phyloP scores from a whole-genome alignment of 2,113 vertebrate genomes.

The Eurypyga helias region DNA sequence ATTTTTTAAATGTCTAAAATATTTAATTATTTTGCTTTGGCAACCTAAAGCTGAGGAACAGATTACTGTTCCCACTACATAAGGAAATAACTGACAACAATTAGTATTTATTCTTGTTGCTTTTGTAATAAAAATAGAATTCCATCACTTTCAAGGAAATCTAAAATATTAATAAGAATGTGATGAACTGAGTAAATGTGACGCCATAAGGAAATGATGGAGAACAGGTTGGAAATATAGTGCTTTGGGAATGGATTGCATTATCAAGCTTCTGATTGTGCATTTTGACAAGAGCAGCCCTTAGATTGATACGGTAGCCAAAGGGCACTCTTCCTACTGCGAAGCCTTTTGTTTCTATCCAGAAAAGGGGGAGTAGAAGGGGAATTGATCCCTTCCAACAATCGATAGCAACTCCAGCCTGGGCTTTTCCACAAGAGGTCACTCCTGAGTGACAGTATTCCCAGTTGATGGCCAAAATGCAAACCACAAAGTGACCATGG shows the following conservation, averaged over 20 bases:
- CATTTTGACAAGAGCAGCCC: slow-evolving; percentile 72
- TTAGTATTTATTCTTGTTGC: slow-evolving; percentile 73
- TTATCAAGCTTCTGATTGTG: slow-evolving; percentile 69
- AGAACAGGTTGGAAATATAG: slow-evolving; percentile 72
- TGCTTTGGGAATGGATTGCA: slow-evolving; percentile 69
- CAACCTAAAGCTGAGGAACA: slow-evolving; percentile 62
- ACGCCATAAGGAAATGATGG: slow-evolving; percentile 73
- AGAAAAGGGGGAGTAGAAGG: neutral
- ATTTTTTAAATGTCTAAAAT: slow-evolving; percentile 67
- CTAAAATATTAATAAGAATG: slow-evolving; percentile 74
- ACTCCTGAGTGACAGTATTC: slow-evolving; percentile 3
- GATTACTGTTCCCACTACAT: slow-evolving; percentile 70
- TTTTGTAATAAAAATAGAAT: slow-evolving; percentile 76
- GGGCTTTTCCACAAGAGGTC: slow-evolving; percentile 39
- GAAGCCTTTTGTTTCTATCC: slow-evolving; percentile 56
- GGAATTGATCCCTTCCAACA: slow-evolving; percentile 35
- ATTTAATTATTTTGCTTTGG: slow-evolving; percentile 72
- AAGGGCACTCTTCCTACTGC: slow-evolving; percentile 68
- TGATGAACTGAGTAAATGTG: slow-evolving; percentile 72
- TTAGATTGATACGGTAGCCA: slow-evolving; percentile 71
- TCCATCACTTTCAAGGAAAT: slow-evolving; percentile 73
- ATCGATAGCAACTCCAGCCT: slow-evolving; percentile 3
- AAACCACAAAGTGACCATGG: fast-evolving
- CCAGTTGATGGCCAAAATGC: neutral
- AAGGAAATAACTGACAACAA: slow-evolving; percentile 71